Evolutionary conservation across 2,797 vertebrate genomes (phyloP), one percentile per base, ranked within the genome.

Genomic region (Manis pentadactyla): DNA sequence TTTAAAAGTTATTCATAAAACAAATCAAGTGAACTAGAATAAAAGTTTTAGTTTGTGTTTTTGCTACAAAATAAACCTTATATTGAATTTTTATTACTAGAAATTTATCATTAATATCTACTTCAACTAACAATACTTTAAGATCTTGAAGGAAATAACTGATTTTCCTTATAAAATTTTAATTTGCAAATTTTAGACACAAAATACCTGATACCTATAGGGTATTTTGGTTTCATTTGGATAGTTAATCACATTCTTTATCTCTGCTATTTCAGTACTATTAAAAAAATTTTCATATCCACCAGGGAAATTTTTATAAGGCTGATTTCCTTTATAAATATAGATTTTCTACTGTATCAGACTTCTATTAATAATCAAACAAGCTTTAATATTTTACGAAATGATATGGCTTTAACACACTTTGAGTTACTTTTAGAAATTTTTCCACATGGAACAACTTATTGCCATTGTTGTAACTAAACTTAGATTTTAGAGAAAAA

Each of bases 401-500:
- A 46, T 57, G 3, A 79, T 92, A 0, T 96, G 51, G 95, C 79
- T 90, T 90, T 71, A 59, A 89, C 87, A 25, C 86, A 27, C 86
- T 97, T 97, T 96, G 21, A 96, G 87, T 73, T 96, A 90, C 92
- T 34, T 68, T 95, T 61, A 53, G 39, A 90, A 25, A 68, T 53
- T 42, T 46, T n/a, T 90, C 89, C n/a, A 25, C 53, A 42, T 4
- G 42, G 77, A 69, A 13, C 21, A 66, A 59, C 81, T 94, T 59
- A 0, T 59, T 94, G 85, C 87, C 77, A 95, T 94, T 93, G 95
- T 73, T 92, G 87, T 98, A 96, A 95, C 96, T 96, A 94, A 97
- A 97, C 95, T 85, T 97, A 97, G 96, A 95, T 95, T 82, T 95
- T 74, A 55, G 57, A 88, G 51, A 94, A 69, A 92, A 93, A 97